These are phyloP conservation scores for Drosophila busckii DNA, from an alignment of 1,140 invertebrate genomes.

Conservation along the genomic window DNA sequence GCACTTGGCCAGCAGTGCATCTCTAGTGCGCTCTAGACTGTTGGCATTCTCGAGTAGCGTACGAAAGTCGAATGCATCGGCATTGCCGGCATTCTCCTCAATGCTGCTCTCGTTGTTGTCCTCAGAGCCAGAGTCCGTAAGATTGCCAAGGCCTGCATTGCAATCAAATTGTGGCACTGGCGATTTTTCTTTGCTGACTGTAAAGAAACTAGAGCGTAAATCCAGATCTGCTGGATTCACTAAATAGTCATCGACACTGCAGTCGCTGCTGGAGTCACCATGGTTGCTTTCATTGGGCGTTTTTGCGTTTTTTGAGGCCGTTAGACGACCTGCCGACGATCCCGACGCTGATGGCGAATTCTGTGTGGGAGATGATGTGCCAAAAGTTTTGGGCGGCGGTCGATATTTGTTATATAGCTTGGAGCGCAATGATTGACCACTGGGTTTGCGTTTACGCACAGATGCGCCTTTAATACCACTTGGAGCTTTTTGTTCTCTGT, in stretches of 20 bases:
- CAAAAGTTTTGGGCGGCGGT: slow-evolving; percentile 70
- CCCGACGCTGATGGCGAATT: slow-evolving; percentile 69
- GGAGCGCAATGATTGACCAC: slow-evolving; percentile 66
- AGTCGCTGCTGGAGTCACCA: slow-evolving; percentile 72
- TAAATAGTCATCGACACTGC: slow-evolving; percentile 73
- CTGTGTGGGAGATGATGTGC: slow-evolving; percentile 50
- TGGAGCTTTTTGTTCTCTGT: slow-evolving; percentile 50
- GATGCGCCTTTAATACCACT: slow-evolving; percentile 57
- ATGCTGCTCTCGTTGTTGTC: slow-evolving; percentile 71
- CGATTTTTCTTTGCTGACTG: slow-evolving; percentile 43
- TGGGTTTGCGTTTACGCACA: slow-evolving; percentile 65
- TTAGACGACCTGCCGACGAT: slow-evolving; percentile 30
- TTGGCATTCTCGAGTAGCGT: slow-evolving; percentile 72
- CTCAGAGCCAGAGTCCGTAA: slow-evolving; percentile 68
- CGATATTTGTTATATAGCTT: slow-evolving; percentile 76
- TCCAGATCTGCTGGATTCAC: slow-evolving; percentile 75
- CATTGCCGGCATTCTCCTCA: slow-evolving; percentile 45
- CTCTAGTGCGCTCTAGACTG: slow-evolving; percentile 69
- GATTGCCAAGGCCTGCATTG: slow-evolving; percentile 60
- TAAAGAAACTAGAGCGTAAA: slow-evolving; percentile 73
- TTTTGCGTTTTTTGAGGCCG: slow-evolving; percentile 74
- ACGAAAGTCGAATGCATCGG: slow-evolving; percentile 69
- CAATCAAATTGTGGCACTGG: slow-evolving; percentile 72
- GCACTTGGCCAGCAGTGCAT: slow-evolving; percentile 52
- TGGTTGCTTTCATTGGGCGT: slow-evolving; percentile 76